phyloP scores from a whole-genome alignment of 2,888 invertebrate species.

The Eupithecia insigniata region DNA sequence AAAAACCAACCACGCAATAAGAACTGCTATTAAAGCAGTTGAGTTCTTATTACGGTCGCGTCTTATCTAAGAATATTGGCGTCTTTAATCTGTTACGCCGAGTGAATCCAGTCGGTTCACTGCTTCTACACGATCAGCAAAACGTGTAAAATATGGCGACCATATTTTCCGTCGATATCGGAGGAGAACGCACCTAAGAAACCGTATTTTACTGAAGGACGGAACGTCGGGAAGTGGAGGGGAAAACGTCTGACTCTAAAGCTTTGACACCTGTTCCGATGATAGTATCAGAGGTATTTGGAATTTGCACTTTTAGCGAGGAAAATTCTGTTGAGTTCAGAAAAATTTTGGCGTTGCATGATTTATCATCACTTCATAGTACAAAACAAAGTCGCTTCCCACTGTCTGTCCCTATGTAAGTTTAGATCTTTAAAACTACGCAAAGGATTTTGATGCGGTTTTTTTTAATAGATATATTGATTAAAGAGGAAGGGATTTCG shows the following conservation, averaged over 20 bases:
- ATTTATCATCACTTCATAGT: too few relatives aligned
- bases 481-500: too few relatives aligned
- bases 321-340: slow-evolving; percentile 15
- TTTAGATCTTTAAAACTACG: too few relatives aligned
- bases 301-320: slow-evolving; percentile 15
- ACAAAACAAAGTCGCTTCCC: too few relatives aligned
- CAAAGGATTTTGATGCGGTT: too few relatives aligned
- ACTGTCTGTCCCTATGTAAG: too few relatives aligned
- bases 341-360: slow-evolving; percentile 6
- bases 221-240: slow-evolving; percentile 20
- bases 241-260: slow-evolving; percentile 26
- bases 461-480: too few relatives aligned
- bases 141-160: slow-evolving; percentile 49
- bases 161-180: slow-evolving; percentile 39
- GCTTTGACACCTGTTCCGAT: slow-evolving; percentile 33
- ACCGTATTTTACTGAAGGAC: slow-evolving; percentile 32
- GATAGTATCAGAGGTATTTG: slow-evolving; percentile 27
- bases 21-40: slow-evolving; percentile 42
- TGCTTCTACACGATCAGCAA: slow-evolving; percentile 49
- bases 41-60: slow-evolving; percentile 50
- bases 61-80: slow-evolving; percentile 50
- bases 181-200: slow-evolving; percentile 26
- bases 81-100: slow-evolving; percentile 54
- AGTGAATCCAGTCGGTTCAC: slow-evolving; percentile 51
- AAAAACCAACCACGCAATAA: slow-evolving; percentile 38